Conservation (phyloP, 2,888 invertebrate species). For the Chrysina gloriosa region DNA sequence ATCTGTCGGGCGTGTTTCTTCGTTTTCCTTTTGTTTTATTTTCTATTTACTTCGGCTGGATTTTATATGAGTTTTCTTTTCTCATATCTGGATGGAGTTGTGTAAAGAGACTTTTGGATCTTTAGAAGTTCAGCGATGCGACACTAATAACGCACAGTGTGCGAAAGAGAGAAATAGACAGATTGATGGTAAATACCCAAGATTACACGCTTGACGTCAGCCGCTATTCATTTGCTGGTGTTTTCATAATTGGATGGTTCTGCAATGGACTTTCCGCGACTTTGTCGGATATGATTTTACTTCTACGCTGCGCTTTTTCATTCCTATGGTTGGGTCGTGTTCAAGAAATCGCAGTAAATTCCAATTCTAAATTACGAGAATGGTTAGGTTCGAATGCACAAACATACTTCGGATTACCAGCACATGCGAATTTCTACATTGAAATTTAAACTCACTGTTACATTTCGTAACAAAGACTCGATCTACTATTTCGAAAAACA, state of each 20-base stretch:
- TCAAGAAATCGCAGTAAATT: slow-evolving; percentile 21
- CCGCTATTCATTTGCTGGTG: slow-evolving; percentile 32
- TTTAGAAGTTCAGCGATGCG: slow-evolving; percentile 31
- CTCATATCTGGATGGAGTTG: slow-evolving; percentile 39
- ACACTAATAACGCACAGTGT: slow-evolving; percentile 13
- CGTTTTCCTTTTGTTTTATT: slow-evolving; percentile 57
- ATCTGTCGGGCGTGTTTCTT: slow-evolving; percentile 53
- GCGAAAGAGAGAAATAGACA: slow-evolving; percentile 19
- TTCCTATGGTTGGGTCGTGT: not conserved
- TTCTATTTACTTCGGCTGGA: slow-evolving; percentile 60
- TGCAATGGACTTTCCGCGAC: slow-evolving; percentile 16
- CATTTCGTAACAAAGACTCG: not conserved
- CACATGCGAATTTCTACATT: not conserved
- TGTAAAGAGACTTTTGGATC: slow-evolving; percentile 23
- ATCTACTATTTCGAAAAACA: not conserved
- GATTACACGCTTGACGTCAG: slow-evolving; percentile 18
- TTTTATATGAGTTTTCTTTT: slow-evolving; percentile 53
- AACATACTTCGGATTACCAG: not conserved
- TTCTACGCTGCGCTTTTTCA: not conserved
- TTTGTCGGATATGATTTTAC: slow-evolving; percentile 26
- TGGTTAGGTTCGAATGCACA: not conserved
- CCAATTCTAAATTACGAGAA: slow-evolving; percentile 6
- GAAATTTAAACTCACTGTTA: slow-evolving; percentile 9
- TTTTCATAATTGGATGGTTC: slow-evolving; percentile 38
- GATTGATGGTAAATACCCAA: slow-evolving; percentile 24